phyloP scores from a whole-genome alignment of 2,888 invertebrate genomes.

The Drosophila flavopinicola region DNA sequence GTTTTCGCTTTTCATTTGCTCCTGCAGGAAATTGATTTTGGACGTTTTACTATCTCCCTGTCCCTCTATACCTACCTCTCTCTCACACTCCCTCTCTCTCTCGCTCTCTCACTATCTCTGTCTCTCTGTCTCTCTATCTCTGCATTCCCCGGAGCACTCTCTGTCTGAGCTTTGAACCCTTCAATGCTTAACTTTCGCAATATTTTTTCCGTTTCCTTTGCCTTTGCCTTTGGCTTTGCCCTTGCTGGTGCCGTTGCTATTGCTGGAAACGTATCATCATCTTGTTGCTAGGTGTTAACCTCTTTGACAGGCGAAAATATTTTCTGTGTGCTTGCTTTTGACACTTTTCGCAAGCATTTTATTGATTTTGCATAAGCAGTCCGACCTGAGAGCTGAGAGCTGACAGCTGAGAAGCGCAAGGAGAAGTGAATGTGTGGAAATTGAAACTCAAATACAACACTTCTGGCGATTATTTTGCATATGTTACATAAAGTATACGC shows the following conservation, averaged over 20 bases:
- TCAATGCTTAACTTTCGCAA: slow-evolving; percentile 31
- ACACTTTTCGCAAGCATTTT: slow-evolving; percentile 38
- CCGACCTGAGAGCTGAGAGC: background rate
- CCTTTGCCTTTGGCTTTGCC: background rate
- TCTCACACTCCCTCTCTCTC: no score
- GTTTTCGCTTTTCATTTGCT: slow-evolving; percentile 65
- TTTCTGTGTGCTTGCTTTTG: slow-evolving; percentile 37
- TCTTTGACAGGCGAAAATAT: slow-evolving; percentile 63
- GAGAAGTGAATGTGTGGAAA: slow-evolving; percentile 23
- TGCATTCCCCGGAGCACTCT: background rate
- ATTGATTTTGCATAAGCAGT: slow-evolving; percentile 69
- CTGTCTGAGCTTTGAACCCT: slow-evolving; percentile 30
- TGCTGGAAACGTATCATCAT: slow-evolving; percentile 30
- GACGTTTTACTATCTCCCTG: slow-evolving; percentile 50
- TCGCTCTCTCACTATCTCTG: no score
- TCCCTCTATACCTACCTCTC: background rate
- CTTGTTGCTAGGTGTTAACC: slow-evolving; percentile 63
- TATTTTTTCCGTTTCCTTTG: slow-evolving; percentile 17
- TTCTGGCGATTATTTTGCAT: slow-evolving; percentile 46
- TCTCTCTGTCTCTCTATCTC: background rate
- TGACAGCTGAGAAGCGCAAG: slow-evolving; percentile 3
- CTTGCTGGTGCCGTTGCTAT: slow-evolving; percentile 8
- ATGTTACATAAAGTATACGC: slow-evolving; percentile 35
- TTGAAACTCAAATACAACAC: slow-evolving; percentile 52
- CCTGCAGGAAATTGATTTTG: slow-evolving; percentile 75